Percentiles rank a stretch among this genome's conserved stretches.
phyloP scores from a whole-genome alignment of 2,888 invertebrate species.

The Polyploca ridens region DNA sequence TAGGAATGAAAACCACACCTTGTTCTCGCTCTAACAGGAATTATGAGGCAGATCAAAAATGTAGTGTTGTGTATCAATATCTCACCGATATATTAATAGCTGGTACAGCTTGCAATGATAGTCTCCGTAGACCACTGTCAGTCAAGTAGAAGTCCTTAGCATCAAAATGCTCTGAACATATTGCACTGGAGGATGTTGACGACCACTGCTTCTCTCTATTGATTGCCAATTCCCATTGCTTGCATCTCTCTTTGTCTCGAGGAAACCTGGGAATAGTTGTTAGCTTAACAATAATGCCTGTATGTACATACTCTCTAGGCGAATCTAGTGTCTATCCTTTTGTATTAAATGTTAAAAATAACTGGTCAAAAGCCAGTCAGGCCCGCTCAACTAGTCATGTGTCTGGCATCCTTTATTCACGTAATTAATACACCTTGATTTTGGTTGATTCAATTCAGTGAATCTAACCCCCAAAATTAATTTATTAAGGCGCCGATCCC shows the following conservation, averaged over 20 bases:
- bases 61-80: background rate
- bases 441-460: no score
- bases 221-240: slow-evolving; percentile 69
- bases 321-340: background rate
- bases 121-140: slow-evolving; percentile 61
- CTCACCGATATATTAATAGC: slow-evolving; percentile 72
- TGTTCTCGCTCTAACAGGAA: no score
- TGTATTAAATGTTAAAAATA: background rate
- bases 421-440: no score
- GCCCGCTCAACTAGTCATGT: no score
- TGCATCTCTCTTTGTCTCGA: slow-evolving; percentile 55
- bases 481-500: no score
- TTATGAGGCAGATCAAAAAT: no score
- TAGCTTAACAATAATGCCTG: no score
- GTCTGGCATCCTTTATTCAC: no score
- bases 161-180: slow-evolving; percentile 72
- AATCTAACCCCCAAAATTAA: no score
- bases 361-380: no score
- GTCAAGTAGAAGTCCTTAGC: slow-evolving; percentile 67
- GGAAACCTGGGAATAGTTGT: slow-evolving; percentile 57
- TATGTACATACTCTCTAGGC: background rate
- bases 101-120: slow-evolving; percentile 63
- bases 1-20: no score
- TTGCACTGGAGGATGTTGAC: slow-evolving; percentile 63
- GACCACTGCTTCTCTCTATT: slow-evolving; percentile 63